Conservation (phyloP, 2,888 invertebrate species). For the Parnassius orleans region DNA sequence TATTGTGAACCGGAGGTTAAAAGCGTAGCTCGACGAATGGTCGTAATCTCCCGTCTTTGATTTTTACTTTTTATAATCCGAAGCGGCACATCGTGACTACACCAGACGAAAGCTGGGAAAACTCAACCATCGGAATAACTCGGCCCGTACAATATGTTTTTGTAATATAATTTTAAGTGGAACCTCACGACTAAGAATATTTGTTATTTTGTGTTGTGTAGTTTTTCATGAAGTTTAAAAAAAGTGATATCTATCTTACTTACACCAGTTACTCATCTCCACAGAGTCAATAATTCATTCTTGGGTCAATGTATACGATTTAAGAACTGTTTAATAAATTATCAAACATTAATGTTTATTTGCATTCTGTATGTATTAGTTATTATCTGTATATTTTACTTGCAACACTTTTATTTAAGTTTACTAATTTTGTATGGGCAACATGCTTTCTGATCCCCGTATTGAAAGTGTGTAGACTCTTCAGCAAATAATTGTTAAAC, state of each 20-base stretch:
- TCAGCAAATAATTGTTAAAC: too few relatives aligned
- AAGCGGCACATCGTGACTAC: conserved; percentile 19
- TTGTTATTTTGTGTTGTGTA: background rate
- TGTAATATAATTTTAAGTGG: conserved; percentile 7
- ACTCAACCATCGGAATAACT: conserved; percentile 2
- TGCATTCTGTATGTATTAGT: too few relatives aligned
- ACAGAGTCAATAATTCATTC: too few relatives aligned
- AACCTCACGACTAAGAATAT: conserved; percentile 7
- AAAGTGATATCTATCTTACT: background rate
- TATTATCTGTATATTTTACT: too few relatives aligned
- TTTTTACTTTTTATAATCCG: conserved; percentile 19
- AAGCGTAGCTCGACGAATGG: conserved; percentile 1
- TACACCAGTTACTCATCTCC: too few relatives aligned
- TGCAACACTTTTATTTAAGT: too few relatives aligned
- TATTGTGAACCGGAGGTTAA: conserved; percentile 11
- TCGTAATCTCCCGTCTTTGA: conserved; percentile 17
- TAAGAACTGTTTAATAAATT: too few relatives aligned
- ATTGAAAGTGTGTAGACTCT: too few relatives aligned
- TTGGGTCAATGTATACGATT: too few relatives aligned
- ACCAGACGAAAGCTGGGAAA: conserved; percentile 15
- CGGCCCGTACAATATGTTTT: background rate
- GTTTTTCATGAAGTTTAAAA: background rate
- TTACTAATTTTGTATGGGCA: too few relatives aligned
- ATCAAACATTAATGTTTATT: too few relatives aligned
- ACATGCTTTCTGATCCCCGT: too few relatives aligned